phyloP scores from a whole-genome alignment of 2,113 vertebrate genomes.

The Cololabis saira region DNA sequence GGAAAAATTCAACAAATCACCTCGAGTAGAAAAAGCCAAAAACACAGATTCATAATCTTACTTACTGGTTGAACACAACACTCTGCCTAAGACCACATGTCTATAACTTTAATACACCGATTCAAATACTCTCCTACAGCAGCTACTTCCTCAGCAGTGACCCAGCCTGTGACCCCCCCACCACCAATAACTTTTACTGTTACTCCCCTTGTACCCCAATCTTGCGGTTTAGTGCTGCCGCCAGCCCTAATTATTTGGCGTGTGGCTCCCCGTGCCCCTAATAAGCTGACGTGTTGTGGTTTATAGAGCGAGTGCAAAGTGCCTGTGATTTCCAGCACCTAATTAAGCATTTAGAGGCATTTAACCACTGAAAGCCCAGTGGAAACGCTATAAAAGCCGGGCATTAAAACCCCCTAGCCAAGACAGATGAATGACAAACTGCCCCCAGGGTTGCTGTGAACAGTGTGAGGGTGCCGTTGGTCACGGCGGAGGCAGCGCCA shows the following conservation, averaged over 20 bases:
- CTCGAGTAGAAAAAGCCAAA: not conserved
- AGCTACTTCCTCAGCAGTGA: constrained; percentile 48
- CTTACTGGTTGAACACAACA: constrained; percentile 3
- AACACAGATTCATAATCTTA: constrained; percentile 14
- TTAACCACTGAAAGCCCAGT: constrained; percentile 73
- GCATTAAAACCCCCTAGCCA: constrained; percentile 54
- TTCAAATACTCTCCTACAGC: constrained; percentile 10
- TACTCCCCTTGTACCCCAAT: constrained; percentile 40
- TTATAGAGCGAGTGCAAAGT: constrained; percentile 79
- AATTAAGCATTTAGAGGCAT: constrained; percentile 78
- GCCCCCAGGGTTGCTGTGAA: constrained; percentile 26
- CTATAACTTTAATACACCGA: constrained; percentile 6
- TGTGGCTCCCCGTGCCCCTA: constrained; percentile 72
- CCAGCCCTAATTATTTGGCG: constrained; percentile 77
- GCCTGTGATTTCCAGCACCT: constrained; percentile 82
- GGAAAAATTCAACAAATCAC: constrained; percentile 20
- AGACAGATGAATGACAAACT: constrained; percentile 49
- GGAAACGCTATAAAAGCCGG: constrained; percentile 67
- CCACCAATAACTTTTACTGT: constrained; percentile 26
- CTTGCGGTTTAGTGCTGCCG: constrained; percentile 64
- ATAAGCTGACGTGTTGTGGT: constrained; percentile 75
- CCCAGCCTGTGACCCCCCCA: constrained; percentile 42
- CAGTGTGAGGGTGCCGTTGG: constrained; percentile 17
- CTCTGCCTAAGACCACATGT: constrained; percentile 5
- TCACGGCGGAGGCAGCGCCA: constrained; percentile 21